Evolutionary conservation across 1,140 invertebrate genomes (phyloP).

Genomic region (Metaphire vulgaris): DNA sequence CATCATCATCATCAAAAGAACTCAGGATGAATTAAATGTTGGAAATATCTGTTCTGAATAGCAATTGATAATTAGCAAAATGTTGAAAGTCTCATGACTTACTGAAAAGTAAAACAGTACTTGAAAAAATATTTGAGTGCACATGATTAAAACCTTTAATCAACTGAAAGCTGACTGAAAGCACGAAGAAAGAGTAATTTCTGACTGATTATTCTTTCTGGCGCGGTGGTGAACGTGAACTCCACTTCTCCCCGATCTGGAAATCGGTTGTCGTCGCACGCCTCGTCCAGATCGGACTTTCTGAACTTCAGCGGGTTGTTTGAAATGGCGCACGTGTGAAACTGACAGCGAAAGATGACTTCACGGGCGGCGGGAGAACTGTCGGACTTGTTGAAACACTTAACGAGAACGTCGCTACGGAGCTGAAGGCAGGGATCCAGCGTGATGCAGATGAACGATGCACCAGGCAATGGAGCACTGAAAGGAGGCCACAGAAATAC

Average conservation of each 20-base stretch:
- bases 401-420: constrained; percentile 78
- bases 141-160: too few relatives aligned
- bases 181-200: not conserved
- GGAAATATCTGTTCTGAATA: too few relatives aligned
- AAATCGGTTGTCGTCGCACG: constrained; percentile 63
- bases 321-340: constrained; percentile 83
- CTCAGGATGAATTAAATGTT: too few relatives aligned
- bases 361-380: constrained; percentile 49
- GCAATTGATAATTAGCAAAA: too few relatives aligned
- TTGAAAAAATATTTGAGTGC: too few relatives aligned
- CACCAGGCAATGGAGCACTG: constrained; percentile 51
- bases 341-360: constrained; percentile 72
- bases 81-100: too few relatives aligned
- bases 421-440: constrained; percentile 66
- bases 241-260: constrained; percentile 70
- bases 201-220: not conserved
- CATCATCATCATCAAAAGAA: too few relatives aligned
- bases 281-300: constrained; percentile 76
- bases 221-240: constrained; percentile 60
- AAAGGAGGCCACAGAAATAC: too few relatives aligned
- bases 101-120: too few relatives aligned
- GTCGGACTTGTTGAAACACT: constrained; percentile 69
- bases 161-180: too few relatives aligned
- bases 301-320: constrained; percentile 75
- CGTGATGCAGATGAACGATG: constrained; percentile 51